Conservation (phyloP, 2,797 vertebrate species). For the Sebastes jordani region DNA sequence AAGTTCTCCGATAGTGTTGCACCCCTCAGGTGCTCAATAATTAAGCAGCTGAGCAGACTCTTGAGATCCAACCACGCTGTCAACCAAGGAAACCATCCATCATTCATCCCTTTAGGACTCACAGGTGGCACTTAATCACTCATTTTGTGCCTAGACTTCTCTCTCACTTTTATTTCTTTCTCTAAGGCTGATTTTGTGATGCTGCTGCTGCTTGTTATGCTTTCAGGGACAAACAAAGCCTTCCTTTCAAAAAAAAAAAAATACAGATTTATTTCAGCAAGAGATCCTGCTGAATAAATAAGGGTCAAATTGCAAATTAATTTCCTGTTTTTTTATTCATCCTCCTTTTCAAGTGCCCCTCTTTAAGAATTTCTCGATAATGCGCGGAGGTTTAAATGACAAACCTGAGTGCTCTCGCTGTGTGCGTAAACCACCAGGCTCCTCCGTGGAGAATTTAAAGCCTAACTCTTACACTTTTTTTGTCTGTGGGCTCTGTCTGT, state of each 20-base stretch:
- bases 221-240: neutral
- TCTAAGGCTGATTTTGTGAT: slow-evolving; percentile 16
- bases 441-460: slow-evolving; percentile 32
- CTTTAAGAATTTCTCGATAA: slow-evolving; percentile 12
- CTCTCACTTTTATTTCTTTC: neutral
- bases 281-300: slow-evolving; percentile 36
- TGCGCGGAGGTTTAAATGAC: slow-evolving; percentile 1
- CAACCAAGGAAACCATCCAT: slow-evolving; percentile 63
- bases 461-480: slow-evolving; percentile 41
- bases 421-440: slow-evolving; percentile 3
- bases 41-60: slow-evolving; percentile 61
- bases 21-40: slow-evolving; percentile 64
- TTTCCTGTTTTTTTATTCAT: slow-evolving; percentile 4
- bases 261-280: neutral
- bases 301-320: slow-evolving; percentile 20
- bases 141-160: slow-evolving; percentile 31
- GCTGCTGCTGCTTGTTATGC: slow-evolving; percentile 16
- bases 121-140: slow-evolving; percentile 60
- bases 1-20: slow-evolving; percentile 43
- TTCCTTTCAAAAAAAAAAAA: neutral
- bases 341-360: neutral
- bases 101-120: slow-evolving; percentile 65
- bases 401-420: slow-evolving; percentile 5
- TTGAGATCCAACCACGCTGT: slow-evolving; percentile 55
- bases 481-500: slow-evolving; percentile 55